Conservation (phyloP, 2,797 vertebrate genomes). For the Propithecus deckenii region DNA sequence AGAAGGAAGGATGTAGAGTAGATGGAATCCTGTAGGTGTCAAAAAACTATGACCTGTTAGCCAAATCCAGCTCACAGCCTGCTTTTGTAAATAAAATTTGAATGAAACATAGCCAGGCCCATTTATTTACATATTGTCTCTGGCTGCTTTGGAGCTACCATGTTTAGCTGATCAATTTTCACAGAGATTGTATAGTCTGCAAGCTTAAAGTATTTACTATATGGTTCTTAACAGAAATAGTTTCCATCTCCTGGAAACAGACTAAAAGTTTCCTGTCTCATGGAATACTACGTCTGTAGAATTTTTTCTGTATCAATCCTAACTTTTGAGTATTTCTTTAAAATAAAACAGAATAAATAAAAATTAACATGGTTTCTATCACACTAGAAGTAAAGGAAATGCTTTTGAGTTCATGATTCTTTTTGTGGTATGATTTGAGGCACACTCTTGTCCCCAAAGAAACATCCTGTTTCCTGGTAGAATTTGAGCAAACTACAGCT, state of each 20-base stretch:
- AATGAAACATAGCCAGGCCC: background rate
- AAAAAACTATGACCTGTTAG: background rate
- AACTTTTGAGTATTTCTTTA: background rate
- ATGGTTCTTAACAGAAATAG: background rate
- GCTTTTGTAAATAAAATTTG: slow-evolving; percentile 1
- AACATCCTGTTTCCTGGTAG: background rate
- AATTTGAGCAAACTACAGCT: background rate
- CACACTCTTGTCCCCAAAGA: background rate
- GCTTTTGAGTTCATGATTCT: background rate
- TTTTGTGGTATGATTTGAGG: slow-evolving; percentile 4
- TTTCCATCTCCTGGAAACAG: background rate
- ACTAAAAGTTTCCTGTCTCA: background rate
- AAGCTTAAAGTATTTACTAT: background rate
- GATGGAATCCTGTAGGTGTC: background rate
- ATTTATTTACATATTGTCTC: background rate
- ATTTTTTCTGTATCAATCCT: background rate
- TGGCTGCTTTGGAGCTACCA: background rate
- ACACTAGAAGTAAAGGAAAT: background rate
- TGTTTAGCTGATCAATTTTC: background rate
- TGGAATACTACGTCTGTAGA: background rate
- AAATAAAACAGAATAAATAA: background rate
- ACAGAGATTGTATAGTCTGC: background rate
- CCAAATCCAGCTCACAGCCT: background rate
- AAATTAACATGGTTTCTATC: background rate
- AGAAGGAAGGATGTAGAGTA: background rate